Evolutionary conservation across 92 coral and sea anemone genomes (phyloP).

Genomic region (Porites rus): DNA sequence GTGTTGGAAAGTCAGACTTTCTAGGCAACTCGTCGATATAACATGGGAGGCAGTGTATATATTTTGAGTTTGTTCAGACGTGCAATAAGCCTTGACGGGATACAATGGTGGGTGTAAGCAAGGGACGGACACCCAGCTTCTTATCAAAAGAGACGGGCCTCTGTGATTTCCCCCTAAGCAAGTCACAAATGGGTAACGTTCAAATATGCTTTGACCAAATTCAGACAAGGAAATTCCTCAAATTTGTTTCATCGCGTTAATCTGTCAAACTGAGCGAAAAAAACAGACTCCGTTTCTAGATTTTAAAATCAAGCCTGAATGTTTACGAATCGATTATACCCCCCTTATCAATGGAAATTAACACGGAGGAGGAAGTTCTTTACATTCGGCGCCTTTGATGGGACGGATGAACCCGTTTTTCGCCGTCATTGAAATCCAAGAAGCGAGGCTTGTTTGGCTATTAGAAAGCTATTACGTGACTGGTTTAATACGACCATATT

Average conservation of each 20-base stretch:
- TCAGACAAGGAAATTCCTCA: not conserved
- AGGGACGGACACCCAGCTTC: too few species aligned
- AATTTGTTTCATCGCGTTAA: not conserved
- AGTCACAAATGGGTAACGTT: not conserved
- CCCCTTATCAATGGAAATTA: constrained; percentile 32
- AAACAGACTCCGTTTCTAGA: not conserved
- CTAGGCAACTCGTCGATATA: too few species aligned
- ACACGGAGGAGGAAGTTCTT: not conserved
- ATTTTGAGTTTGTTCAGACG: too few species aligned
- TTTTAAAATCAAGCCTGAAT: not conserved
- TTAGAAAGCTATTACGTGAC: constrained; percentile 12
- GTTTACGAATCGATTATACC: constrained; percentile 20
- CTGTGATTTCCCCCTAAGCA: not conserved
- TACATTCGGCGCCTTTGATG: constrained; percentile 30
- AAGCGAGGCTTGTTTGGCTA: not conserved
- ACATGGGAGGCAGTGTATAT: too few species aligned
- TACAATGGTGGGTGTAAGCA: too few species aligned
- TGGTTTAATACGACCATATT: constrained; percentile 2
- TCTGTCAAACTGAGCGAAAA: not conserved
- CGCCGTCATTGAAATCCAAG: constrained; percentile 10
- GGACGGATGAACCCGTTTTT: constrained; percentile 16
- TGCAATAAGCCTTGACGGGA: too few species aligned
- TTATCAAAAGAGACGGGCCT: not conserved
- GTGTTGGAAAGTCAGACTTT: too few species aligned
- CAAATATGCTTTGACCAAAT: not conserved